Evolutionary conservation across 2,888 invertebrate species (phyloP).

Genomic region (Linhomoeus sp.): DNA sequence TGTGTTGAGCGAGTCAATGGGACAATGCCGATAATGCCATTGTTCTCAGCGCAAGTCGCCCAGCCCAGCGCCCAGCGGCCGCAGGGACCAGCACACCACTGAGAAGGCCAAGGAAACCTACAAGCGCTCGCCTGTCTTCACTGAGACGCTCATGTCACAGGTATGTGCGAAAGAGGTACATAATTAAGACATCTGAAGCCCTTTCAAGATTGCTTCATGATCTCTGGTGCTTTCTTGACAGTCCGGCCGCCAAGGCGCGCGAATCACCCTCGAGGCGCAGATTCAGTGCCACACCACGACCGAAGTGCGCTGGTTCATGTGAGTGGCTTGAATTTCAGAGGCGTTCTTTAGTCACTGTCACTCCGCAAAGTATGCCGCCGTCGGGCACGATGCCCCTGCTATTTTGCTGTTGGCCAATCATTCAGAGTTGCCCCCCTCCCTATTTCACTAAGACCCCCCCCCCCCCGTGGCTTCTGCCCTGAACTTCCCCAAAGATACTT

Average conservation of each 20-base stretch:
- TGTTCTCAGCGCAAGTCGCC: background rate
- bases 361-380: too few species aligned
- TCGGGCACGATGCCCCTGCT: too few species aligned
- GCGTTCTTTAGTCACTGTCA: too few species aligned
- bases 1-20: background rate
- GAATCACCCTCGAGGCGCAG: slow-evolving; percentile 18
- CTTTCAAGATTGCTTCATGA: too few species aligned
- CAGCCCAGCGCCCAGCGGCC: background rate
- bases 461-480: too few species aligned
- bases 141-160: slow-evolving; percentile 18
- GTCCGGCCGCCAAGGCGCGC: slow-evolving; percentile 17
- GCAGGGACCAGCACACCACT: background rate
- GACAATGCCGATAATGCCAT: background rate
- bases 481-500: too few species aligned
- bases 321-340: too few species aligned
- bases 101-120: slow-evolving; percentile 1
- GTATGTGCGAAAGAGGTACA: slow-evolving; percentile 13
- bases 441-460: too few species aligned
- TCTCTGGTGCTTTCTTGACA: too few species aligned
- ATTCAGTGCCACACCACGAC: slow-evolving; percentile 22
- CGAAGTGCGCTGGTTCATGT: slow-evolving; percentile 23
- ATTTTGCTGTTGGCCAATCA: too few species aligned
- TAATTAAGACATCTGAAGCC: too few species aligned
- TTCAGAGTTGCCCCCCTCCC: too few species aligned
- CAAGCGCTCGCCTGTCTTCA: slow-evolving; percentile 19